Conservation (phyloP, 1,140 invertebrate species). For the Rhyacophila brunnea region DNA sequence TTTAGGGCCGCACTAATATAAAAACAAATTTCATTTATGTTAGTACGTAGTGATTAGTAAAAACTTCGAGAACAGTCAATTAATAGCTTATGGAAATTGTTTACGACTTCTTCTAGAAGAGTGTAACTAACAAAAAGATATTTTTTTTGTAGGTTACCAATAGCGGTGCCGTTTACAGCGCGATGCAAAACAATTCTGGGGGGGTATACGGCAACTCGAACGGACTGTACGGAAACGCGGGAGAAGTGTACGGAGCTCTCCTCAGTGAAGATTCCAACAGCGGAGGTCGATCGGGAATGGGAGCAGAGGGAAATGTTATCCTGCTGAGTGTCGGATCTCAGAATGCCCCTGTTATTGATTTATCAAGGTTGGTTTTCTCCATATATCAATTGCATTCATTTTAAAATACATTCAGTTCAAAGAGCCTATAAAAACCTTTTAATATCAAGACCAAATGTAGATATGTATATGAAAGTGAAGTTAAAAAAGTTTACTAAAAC, state of each 20-base stretch:
- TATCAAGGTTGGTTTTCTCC: no score
- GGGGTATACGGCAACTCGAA: conserved; percentile 1
- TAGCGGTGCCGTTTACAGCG: neutral
- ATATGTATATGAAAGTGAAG: no score
- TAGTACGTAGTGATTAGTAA: no score
- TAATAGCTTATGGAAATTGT: no score
- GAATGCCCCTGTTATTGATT: conserved; percentile 19
- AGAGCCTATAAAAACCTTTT: no score
- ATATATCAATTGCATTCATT: no score
- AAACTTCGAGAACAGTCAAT: no score
- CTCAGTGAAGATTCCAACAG: neutral
- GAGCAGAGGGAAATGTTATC: conserved; percentile 18
- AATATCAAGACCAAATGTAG: no score
- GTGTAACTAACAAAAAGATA: neutral
- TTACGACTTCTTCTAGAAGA: neutral
- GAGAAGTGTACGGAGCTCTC: conserved; percentile 5
- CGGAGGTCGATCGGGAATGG: neutral
- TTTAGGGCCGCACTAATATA: no score
- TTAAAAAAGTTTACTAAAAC: no score
- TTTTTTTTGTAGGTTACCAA: neutral
- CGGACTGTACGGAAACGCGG: conserved; percentile 6
- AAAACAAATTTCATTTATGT: no score
- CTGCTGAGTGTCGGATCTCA: conserved; percentile 18
- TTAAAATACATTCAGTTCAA: no score
- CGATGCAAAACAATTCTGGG: neutral